Conservation (phyloP, 37 sponge, comb jelly and placozoan species). For the Diacarnus erythraeanus region DNA sequence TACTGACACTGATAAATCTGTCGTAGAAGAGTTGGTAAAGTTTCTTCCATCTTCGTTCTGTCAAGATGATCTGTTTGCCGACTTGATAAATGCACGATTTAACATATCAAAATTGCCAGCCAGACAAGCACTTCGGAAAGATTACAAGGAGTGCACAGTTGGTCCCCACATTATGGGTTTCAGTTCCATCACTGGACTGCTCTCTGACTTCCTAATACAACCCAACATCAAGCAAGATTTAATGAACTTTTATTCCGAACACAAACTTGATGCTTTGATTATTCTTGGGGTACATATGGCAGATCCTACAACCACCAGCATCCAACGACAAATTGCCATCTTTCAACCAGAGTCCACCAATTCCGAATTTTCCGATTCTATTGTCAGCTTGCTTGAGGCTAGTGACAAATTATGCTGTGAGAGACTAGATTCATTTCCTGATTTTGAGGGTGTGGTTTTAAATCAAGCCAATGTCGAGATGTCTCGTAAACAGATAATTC, state of each 20-base stretch:
- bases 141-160: slow-evolving; percentile 44
- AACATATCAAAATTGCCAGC: slow-evolving; percentile 19
- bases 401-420: slow-evolving; percentile 24
- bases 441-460: slow-evolving; percentile 29
- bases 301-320: neutral
- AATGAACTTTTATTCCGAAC: slow-evolving; percentile 6
- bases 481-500: slow-evolving; percentile 74
- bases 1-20: slow-evolving; percentile 52
- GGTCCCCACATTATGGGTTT: slow-evolving; percentile 32
- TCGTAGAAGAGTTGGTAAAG: slow-evolving; percentile 19
- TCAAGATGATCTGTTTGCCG: slow-evolving; percentile 40
- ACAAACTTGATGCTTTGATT: slow-evolving; percentile 11
- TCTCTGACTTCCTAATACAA: slow-evolving; percentile 28
- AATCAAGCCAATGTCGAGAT: slow-evolving; percentile 48
- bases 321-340: slow-evolving; percentile 37
- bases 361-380: slow-evolving; percentile 24
- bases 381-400: slow-evolving; percentile 39
- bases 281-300: slow-evolving; percentile 23
- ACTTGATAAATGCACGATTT: slow-evolving; percentile 35
- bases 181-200: slow-evolving; percentile 29
- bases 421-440: neutral
- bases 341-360: slow-evolving; percentile 12
- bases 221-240: slow-evolving; percentile 2
- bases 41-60: neutral
- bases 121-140: slow-evolving; percentile 54